Evolutionary conservation across 2,888 invertebrate genomes (phyloP).

Genomic region (Anarsia innoxiella): DNA sequence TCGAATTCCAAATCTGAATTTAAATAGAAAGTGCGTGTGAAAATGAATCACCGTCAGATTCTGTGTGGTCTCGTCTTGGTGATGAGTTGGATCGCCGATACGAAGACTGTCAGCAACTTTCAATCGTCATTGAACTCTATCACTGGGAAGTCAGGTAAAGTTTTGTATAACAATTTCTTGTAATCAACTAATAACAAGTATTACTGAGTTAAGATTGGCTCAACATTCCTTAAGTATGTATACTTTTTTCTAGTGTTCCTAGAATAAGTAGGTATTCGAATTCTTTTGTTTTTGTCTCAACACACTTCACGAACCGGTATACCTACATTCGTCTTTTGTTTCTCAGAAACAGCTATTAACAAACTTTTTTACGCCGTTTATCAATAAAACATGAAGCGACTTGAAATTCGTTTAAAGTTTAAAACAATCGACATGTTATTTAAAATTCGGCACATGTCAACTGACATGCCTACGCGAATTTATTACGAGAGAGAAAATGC

Average conservation of each 20-base stretch:
- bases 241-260: too few relatives aligned
- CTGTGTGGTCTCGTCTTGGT: constrained; percentile 41
- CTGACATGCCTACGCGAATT: constrained; percentile 13
- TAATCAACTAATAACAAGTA: too few relatives aligned
- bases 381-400: neutral
- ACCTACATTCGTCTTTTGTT: too few relatives aligned
- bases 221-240: too few relatives aligned
- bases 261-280: too few relatives aligned
- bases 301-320: too few relatives aligned
- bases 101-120: constrained; percentile 50
- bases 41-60: constrained; percentile 47
- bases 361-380: neutral
- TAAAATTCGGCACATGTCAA: constrained; percentile 6
- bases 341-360: too few relatives aligned
- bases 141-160: constrained; percentile 46
- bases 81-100: constrained; percentile 49
- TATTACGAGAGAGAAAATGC: constrained; percentile 4
- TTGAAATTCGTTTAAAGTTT: constrained; percentile 4
- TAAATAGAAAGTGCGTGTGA: too few relatives aligned
- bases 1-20: too few relatives aligned
- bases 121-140: constrained; percentile 37
- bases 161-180: too few relatives aligned
- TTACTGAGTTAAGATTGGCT: too few relatives aligned
- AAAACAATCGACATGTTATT: constrained; percentile 7
- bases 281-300: too few relatives aligned